A percentile compares a stretch with the other conserved stretches of the same genome.
phyloP scores from a whole-genome alignment of 2,888 invertebrate species.

The Harpagoxenus sublaevis region DNA sequence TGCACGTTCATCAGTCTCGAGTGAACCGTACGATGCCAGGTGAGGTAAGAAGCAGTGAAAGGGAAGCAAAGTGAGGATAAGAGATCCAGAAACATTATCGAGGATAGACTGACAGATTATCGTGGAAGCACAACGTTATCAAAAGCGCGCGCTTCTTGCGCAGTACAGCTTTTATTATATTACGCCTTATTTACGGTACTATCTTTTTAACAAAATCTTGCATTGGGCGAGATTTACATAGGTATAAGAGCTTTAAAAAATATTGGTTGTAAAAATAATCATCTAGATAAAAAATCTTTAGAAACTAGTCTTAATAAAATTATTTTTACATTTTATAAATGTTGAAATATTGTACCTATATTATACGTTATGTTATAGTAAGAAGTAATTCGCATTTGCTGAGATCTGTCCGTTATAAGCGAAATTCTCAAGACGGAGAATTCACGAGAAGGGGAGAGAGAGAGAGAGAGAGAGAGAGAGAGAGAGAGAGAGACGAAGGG shows the following conservation, averaged over 20 bases:
- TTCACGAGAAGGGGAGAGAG: constrained; percentile 6
- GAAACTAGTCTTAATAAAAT: not conserved
- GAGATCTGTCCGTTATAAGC: not conserved
- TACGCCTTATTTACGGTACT: not conserved
- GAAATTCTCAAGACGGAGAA: constrained; percentile 7
- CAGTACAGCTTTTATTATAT: not conserved
- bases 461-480: constrained; percentile 1
- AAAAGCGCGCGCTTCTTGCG: not conserved
- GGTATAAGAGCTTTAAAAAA: not conserved
- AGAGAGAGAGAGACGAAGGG: not conserved
- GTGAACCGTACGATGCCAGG: constrained; percentile 23
- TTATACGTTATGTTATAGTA: not conserved
- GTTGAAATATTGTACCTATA: not conserved
- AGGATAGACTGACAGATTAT: constrained; percentile 45
- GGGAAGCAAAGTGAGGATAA: constrained; percentile 41
- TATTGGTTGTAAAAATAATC: not conserved
- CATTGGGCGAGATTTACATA: not conserved
- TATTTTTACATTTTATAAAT: not conserved
- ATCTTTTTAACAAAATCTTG: not conserved
- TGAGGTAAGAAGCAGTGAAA: constrained; percentile 49
- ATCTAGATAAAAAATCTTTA: not conserved
- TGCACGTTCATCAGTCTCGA: constrained; percentile 27
- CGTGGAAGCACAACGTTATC: constrained; percentile 19
- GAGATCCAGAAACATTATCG: constrained; percentile 42
- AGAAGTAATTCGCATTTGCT: not conserved